Evolutionary conservation across 1,140 invertebrate species (phyloP).

Genomic region (Pachyrhynchus sulphureomaculatus): DNA sequence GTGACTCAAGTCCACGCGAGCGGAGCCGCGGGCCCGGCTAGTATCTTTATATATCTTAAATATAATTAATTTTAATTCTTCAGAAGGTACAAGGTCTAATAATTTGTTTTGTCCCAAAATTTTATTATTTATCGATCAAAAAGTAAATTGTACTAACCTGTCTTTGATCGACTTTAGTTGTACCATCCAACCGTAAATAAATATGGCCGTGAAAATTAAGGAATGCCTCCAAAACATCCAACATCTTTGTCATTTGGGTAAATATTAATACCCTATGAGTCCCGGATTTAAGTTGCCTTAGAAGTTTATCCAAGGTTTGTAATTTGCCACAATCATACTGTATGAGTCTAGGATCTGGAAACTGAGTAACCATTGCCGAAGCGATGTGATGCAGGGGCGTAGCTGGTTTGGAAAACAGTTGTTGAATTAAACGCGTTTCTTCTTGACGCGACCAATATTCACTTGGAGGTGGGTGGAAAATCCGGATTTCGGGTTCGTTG

Average conservation of each 20-base stretch:
- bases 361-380: slow-evolving; percentile 83
- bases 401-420: slow-evolving; percentile 60
- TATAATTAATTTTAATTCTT: too few relatives aligned
- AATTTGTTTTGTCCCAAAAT: too few relatives aligned
- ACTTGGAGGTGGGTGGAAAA: slow-evolving; percentile 70
- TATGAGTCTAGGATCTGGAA: slow-evolving; percentile 96
- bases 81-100: too few relatives aligned
- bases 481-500: slow-evolving; percentile 61
- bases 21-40: too few relatives aligned
- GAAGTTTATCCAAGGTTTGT: slow-evolving; percentile 77
- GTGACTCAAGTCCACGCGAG: too few relatives aligned
- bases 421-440: slow-evolving; percentile 46
- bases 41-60: too few relatives aligned
- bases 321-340: slow-evolving; percentile 98
- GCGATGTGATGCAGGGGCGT: slow-evolving; percentile 69
- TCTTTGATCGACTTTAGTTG: slow-evolving; percentile 93
- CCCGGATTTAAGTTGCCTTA: slow-evolving; percentile 81
- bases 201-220: slow-evolving; percentile 96
- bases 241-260: slow-evolving; percentile 99
- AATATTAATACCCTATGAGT: slow-evolving; percentile 95
- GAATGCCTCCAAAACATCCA: slow-evolving; percentile 97
- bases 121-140: too few relatives aligned
- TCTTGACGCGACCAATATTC: slow-evolving; percentile 57
- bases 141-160: slow-evolving; percentile 74
- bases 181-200: slow-evolving; percentile 95